Evolutionary conservation across 2,113 vertebrate species (phyloP), one percentile per base, ranked within the genome.

Genomic region (Sisor rabdophorus): DNA sequence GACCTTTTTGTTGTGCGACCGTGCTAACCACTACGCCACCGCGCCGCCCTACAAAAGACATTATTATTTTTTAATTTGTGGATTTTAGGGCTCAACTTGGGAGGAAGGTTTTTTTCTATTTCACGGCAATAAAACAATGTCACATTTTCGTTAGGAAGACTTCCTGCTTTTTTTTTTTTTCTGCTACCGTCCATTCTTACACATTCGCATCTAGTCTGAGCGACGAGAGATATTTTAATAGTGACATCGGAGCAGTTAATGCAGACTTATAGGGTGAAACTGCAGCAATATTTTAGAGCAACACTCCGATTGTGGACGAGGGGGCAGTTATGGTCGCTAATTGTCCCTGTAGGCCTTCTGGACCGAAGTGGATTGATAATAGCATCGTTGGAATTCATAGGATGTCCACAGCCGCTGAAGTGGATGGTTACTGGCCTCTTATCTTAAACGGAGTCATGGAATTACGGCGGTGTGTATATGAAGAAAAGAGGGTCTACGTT

Each of bases 241-340:
- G 79, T 83, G 83, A 82, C 83, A 85, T 81, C 53, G 32, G 50
- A 73, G 79, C 65, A 85, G 85, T 87, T 88, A 81, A 87, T 81
- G 81, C 82, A 82, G 86, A 87, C 85, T 85, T 87, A 87, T 82
- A 84, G 77, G 80, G 20, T 63, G 19, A 71, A 86, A 89, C 87
- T 83, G 83, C 87, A 89, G 89, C 82, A 83, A 88, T 90, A 89
- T 84, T 89, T 87, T 73, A 85, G 75, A 84, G 82, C 76, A 84
- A 32, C 61, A 76, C 79, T 65, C 75, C 80, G 79, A 79, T 75
- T 82, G 74, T 80, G 19, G 64, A 60, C 17, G 79, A 52, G 80
- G 74, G 69, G 52, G 75, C 75, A 76, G 87, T 88, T 89, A 87
- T 85, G 82, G 60, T 72, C 81, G 81, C 86, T 92, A 89, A 91